These are phyloP conservation scores for Limanda limanda DNA, from an alignment of 2,113 vertebrate genomes.

Conservation along the genomic window DNA sequence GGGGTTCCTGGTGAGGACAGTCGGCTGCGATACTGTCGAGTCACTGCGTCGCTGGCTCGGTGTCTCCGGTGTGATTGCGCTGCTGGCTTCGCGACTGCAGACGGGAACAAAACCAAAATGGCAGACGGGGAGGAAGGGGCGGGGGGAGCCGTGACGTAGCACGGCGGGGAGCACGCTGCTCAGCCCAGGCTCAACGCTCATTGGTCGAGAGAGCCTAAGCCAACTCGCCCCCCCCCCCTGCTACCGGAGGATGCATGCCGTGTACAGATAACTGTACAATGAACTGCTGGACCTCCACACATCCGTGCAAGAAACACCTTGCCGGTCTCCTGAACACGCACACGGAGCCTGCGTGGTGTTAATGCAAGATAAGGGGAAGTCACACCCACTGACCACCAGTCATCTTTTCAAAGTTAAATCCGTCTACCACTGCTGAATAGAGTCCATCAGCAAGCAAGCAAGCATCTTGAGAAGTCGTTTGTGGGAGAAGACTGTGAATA, in stretches of 20 bases:
- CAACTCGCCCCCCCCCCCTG: constrained; percentile 34
- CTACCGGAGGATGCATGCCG: constrained; percentile 57
- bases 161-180: constrained; percentile 50
- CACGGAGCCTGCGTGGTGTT: background rate
- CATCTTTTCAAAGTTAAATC: background rate
- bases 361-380: background rate
- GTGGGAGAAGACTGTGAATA: constrained; percentile 1
- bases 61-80: constrained; percentile 68
- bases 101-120: constrained; percentile 90
- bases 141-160: constrained; percentile 72
- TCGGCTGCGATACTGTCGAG: constrained; percentile 82
- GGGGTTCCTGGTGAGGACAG: constrained; percentile 40
- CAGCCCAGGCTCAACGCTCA: constrained; percentile 25
- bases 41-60: constrained; percentile 77
- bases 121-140: constrained; percentile 82
- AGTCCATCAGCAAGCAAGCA: background rate
- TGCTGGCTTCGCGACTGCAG: constrained; percentile 79
- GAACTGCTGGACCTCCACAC: constrained; percentile 30
- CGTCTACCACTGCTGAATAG: background rate
- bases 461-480: constrained; percentile 35
- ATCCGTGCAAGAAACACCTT: background rate
- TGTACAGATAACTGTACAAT: constrained; percentile 65
- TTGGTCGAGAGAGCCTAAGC: constrained; percentile 57
- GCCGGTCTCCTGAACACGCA: background rate
- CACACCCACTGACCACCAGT: rapidly evolving